Percentiles rank a stretch among this genome's conserved stretches.
These are phyloP conservation scores for Cephus rjabovi DNA, from an alignment of 2,888 invertebrate species.

Conservation along the genomic window DNA sequence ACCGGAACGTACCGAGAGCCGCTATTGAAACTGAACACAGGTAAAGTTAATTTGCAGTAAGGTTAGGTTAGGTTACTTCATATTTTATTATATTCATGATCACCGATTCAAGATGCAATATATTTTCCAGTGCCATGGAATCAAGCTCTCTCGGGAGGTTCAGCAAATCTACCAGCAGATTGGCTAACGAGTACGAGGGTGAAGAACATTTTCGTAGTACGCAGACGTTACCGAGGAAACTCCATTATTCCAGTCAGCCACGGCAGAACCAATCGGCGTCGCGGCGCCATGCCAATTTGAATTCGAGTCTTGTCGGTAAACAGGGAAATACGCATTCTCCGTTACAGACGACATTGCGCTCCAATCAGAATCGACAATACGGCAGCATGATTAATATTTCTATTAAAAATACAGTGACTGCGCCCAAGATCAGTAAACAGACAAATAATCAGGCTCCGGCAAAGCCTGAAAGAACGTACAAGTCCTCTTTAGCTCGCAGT, in stretches of 20 bases:
- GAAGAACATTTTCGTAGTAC: slow-evolving; percentile 73
- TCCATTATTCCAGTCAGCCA: slow-evolving; percentile 63
- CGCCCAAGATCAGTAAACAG: slow-evolving; percentile 34
- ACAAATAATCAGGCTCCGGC: slow-evolving; percentile 63
- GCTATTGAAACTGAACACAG: slow-evolving; percentile 44
- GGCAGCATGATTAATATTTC: slow-evolving; percentile 74
- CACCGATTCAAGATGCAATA: neutral
- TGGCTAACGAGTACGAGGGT: slow-evolving; percentile 71
- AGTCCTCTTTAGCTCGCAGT: slow-evolving; percentile 79
- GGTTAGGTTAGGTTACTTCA: neutral
- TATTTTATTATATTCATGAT: neutral
- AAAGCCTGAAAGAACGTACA: slow-evolving; percentile 84
- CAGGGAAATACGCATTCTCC: slow-evolving; percentile 12
- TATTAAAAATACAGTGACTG: slow-evolving; percentile 68
- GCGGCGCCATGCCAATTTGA: slow-evolving; percentile 27
- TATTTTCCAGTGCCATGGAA: slow-evolving; percentile 71
- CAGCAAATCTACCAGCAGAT: slow-evolving; percentile 84
- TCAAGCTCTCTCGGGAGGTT: slow-evolving; percentile 83
- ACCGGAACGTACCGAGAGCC: slow-evolving; percentile 32
- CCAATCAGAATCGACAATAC: slow-evolving; percentile 41
- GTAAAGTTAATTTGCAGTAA: slow-evolving; percentile 33
- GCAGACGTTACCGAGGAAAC: slow-evolving; percentile 81
- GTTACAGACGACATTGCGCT: slow-evolving; percentile 7
- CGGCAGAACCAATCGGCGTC: slow-evolving; percentile 59
- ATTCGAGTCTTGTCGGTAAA: slow-evolving; percentile 4